phyloP scores from a whole-genome alignment of 2,888 invertebrate species.

The Tanytarsus gracilentus region DNA sequence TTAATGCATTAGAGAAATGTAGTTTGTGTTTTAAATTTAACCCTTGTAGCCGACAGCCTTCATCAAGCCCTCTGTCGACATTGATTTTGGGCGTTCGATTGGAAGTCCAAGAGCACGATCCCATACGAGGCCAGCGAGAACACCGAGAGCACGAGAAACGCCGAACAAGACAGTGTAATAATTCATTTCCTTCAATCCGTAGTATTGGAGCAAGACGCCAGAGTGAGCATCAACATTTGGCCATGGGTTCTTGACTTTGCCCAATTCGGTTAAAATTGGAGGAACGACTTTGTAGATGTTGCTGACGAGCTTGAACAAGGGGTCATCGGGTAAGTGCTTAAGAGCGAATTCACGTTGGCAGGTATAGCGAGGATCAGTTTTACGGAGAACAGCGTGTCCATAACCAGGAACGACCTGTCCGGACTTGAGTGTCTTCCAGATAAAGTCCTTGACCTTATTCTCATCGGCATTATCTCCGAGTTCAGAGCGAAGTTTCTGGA shows the following conservation, averaged over 20 bases:
- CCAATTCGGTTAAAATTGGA: slow-evolving; percentile 67
- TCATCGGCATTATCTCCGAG: slow-evolving; percentile 80
- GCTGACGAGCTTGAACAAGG: slow-evolving; percentile 68
- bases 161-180: slow-evolving; percentile 88
- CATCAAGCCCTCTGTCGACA: slow-evolving; percentile 54
- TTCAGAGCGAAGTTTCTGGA: slow-evolving; percentile 79
- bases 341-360: slow-evolving; percentile 80
- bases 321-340: slow-evolving; percentile 75
- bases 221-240: slow-evolving; percentile 90
- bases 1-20: neutral
- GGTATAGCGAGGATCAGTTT: slow-evolving; percentile 73
- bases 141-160: slow-evolving; percentile 77
- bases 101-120: slow-evolving; percentile 73
- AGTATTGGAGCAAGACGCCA: slow-evolving; percentile 73
- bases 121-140: slow-evolving; percentile 71
- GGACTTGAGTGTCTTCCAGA: slow-evolving; percentile 88
- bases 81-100: slow-evolving; percentile 75
- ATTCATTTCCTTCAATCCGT: slow-evolving; percentile 80
- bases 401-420: slow-evolving; percentile 82
- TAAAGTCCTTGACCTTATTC: slow-evolving; percentile 88
- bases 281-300: slow-evolving; percentile 77
- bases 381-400: slow-evolving; percentile 80
- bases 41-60: slow-evolving; percentile 33
- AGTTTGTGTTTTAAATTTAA: neutral
- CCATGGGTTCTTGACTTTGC: slow-evolving; percentile 89